phyloP scores from a whole-genome alignment of 53 echinoderm and acorn worm genomes.

The Echinarachnius parma region DNA sequence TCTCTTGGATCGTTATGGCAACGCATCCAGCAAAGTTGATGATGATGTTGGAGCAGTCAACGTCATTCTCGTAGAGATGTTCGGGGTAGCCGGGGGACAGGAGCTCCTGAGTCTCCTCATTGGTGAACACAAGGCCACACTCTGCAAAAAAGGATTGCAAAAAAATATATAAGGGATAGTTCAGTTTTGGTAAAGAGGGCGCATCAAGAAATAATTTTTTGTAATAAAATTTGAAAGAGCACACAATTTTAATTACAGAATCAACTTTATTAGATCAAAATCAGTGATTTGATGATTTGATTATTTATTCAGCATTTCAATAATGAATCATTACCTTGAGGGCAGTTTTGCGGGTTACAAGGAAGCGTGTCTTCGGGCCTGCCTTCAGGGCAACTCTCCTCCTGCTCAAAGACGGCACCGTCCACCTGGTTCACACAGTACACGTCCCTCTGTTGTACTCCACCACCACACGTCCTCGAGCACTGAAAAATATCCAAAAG shows the following conservation, averaged over 20 bases:
- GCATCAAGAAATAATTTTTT: too few species aligned
- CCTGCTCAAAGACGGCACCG: conserved; percentile 24
- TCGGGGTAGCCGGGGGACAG: conserved; percentile 39
- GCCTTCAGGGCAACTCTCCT: conserved; percentile 28
- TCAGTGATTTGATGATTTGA: too few species aligned
- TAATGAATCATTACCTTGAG: conserved; percentile 48
- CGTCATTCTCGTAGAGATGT: conserved; percentile 33
- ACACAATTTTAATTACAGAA: too few species aligned
- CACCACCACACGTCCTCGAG: conserved; percentile 66
- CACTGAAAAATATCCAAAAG: conserved; percentile 52
- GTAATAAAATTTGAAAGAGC: too few species aligned
- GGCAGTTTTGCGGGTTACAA: conserved; percentile 46
- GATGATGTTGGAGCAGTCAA: conserved; percentile 46
- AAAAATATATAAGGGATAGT: too few species aligned
- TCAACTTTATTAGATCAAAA: too few species aligned
- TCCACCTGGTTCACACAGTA: conserved; percentile 46
- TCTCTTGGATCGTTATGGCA: background rate
- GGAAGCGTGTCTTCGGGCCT: conserved; percentile 8
- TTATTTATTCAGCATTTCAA: too few species aligned
- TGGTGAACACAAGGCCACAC: conserved; percentile 36
- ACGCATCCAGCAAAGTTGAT: conserved; percentile 41
- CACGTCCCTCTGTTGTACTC: conserved; percentile 55
- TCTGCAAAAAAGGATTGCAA: conserved; percentile 15
- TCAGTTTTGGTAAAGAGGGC: too few species aligned
- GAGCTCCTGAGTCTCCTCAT: conserved; percentile 11